Evolutionary conservation across 2,113 vertebrate species (phyloP).

Genomic region (Gopherus flavomarginatus): DNA sequence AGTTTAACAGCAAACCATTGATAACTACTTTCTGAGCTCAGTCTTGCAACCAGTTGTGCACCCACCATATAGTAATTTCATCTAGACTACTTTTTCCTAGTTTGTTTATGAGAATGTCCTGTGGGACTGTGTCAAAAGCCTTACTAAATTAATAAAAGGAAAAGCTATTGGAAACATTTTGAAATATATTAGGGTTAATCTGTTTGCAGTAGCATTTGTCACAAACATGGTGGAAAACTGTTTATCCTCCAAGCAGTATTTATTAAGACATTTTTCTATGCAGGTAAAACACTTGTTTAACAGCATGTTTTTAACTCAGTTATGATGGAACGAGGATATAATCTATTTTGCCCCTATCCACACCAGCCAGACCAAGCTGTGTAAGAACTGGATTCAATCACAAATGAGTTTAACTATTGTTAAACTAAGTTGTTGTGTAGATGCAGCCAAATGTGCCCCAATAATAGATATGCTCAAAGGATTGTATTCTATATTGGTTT

Average conservation of each 20-base stretch:
- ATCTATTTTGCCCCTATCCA: background rate
- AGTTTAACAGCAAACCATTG: background rate
- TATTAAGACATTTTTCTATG: background rate
- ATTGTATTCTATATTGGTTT: background rate
- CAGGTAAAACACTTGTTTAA: background rate
- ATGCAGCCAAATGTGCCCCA: background rate
- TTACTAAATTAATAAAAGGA: background rate
- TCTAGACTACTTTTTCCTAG: background rate
- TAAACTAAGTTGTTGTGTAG: background rate
- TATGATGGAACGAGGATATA: background rate
- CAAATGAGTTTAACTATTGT: background rate
- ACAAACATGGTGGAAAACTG: background rate
- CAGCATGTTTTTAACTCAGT: background rate
- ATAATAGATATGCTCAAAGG: background rate
- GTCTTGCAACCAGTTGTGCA: background rate
- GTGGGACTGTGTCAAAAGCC: background rate
- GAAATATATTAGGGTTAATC: background rate
- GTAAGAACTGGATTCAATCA: background rate
- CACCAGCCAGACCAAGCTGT: background rate
- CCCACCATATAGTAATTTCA: background rate
- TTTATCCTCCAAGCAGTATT: too few relatives aligned
- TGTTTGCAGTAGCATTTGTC: slow-evolving; percentile 28
- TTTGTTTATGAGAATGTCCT: background rate
- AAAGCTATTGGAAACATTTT: slow-evolving; percentile 15
- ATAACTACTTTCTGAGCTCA: background rate